A percentile compares a stretch with the other conserved stretches of the same genome.
These are phyloP conservation scores for Anthopleura sola DNA, from an alignment of 64 coral and sea anemone species.

Conservation along the genomic window DNA sequence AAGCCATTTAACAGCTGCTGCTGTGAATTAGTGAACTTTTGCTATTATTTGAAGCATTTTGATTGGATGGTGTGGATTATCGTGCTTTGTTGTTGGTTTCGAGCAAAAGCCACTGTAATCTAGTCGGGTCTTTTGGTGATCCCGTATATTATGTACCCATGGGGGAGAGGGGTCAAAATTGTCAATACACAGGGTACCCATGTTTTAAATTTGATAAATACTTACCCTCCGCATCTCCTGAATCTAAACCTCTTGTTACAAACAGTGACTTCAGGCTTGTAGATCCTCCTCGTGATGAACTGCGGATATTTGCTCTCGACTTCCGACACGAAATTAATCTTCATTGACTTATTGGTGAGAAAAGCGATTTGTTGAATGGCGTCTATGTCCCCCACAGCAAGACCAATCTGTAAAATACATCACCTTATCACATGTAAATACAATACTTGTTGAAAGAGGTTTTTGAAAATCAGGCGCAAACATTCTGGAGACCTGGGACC, in stretches of 20 bases:
- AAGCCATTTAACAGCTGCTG: too few relatives aligned
- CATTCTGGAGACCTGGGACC: too few relatives aligned
- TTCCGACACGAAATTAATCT: constrained; percentile 48
- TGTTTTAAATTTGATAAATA: neutral
- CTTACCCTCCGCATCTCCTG: constrained; percentile 23
- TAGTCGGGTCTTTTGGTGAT: too few relatives aligned
- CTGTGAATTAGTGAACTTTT: too few relatives aligned
- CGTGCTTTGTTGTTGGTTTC: too few relatives aligned
- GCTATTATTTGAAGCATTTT: too few relatives aligned
- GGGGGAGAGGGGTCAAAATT: neutral
- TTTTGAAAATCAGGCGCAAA: too few relatives aligned
- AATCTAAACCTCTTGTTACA: neutral
- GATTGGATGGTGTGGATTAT: too few relatives aligned
- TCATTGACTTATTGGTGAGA: constrained; percentile 40
- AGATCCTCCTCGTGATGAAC: constrained; percentile 28
- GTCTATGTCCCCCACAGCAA: constrained; percentile 55
- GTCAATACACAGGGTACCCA: neutral
- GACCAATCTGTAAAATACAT: constrained; percentile 39
- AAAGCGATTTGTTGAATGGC: constrained; percentile 50
- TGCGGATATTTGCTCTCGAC: constrained; percentile 46
- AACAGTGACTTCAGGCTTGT: constrained; percentile 7
- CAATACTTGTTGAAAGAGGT: too few relatives aligned
- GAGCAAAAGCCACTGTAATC: too few relatives aligned
- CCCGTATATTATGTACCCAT: too few relatives aligned
- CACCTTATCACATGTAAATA: too few relatives aligned